phyloP scores from a whole-genome alignment of 2,113 vertebrate genomes.

The Amphilophus citrinellus region DNA sequence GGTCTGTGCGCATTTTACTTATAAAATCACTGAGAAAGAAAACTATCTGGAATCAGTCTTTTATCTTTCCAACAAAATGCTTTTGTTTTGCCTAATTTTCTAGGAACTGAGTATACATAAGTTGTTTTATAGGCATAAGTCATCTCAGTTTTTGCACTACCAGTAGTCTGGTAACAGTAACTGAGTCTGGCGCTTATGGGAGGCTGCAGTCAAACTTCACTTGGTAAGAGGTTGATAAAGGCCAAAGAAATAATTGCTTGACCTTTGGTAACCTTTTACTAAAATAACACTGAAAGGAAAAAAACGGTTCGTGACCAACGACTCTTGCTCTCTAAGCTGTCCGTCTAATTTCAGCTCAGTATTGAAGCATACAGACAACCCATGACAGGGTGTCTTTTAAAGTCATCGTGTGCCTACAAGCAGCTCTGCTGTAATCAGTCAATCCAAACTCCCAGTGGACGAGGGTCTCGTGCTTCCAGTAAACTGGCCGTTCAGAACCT shows the following conservation, averaged over 20 bases:
- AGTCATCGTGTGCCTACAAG: slow-evolving; percentile 4
- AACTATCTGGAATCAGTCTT: background rate
- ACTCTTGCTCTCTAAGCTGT: slow-evolving; percentile 15
- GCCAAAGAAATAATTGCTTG: slow-evolving; percentile 60
- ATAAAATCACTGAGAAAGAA: background rate
- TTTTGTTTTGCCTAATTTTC: background rate
- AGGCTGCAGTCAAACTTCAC: slow-evolving; percentile 14
- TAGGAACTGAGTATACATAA: background rate
- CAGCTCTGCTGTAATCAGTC: slow-evolving; percentile 54
- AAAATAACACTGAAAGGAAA: slow-evolving; percentile 17
- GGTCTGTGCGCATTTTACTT: background rate
- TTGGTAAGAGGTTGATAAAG: slow-evolving; percentile 22
- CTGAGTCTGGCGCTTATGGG: slow-evolving; percentile 9
- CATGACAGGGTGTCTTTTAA: background rate
- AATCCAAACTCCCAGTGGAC: slow-evolving; percentile 50
- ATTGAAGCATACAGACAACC: slow-evolving; percentile 22
- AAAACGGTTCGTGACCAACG: slow-evolving; percentile 10
- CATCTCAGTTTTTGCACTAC: background rate
- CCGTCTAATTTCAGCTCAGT: slow-evolving; percentile 14
- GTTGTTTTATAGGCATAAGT: background rate
- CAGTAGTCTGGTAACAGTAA: background rate
- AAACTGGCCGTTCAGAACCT: slow-evolving; percentile 58
- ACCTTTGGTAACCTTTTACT: slow-evolving; percentile 34
- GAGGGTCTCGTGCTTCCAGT: slow-evolving; percentile 36
- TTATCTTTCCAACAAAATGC: background rate